A percentile compares a stretch with the other conserved stretches of the same genome.
These are phyloP conservation scores for Rhodeus uyekii DNA, from an alignment of 2,797 vertebrate genomes.

Conservation along the genomic window DNA sequence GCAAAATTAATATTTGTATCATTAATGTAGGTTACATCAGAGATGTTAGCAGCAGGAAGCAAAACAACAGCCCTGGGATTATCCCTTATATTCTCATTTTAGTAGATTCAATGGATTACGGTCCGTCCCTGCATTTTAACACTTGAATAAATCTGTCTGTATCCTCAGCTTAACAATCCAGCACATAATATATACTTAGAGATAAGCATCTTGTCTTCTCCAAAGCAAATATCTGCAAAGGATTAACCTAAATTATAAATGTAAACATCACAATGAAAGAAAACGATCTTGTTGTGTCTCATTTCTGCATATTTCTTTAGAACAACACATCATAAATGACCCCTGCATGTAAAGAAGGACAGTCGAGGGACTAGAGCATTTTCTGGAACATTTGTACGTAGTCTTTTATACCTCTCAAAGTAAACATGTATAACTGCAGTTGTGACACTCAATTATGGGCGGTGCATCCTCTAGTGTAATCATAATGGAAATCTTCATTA, in stretches of 20 bases:
- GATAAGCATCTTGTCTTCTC: background rate
- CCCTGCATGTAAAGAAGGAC: background rate
- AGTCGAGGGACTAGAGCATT: background rate
- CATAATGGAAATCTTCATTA: constrained; percentile 53
- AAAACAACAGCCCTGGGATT: constrained; percentile 59
- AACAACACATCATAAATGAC: background rate
- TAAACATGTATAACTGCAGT: constrained; percentile 3
- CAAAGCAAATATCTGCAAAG: background rate
- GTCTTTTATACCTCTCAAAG: constrained; percentile 10
- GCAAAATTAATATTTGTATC: too few species aligned
- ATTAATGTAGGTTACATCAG: too few species aligned
- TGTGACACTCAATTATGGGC: constrained; percentile 35
- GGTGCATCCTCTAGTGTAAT: constrained; percentile 33
- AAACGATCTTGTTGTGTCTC: background rate
- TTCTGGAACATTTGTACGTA: constrained; percentile 2
- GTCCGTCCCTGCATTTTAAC: constrained; percentile 21
- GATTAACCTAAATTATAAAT: constrained; percentile 10
- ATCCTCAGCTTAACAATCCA: background rate
- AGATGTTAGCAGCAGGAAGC: constrained; percentile 58
- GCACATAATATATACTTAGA: constrained; percentile 23
- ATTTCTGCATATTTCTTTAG: background rate
- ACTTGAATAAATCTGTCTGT: constrained; percentile 18
- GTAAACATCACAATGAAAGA: background rate
- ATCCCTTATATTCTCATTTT: constrained; percentile 63
- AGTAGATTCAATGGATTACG: constrained; percentile 51